A percentile compares a stretch with the other conserved stretches of the same genome.
phyloP scores from a whole-genome alignment of 92 coral and sea anemone species.

The Porites rus region DNA sequence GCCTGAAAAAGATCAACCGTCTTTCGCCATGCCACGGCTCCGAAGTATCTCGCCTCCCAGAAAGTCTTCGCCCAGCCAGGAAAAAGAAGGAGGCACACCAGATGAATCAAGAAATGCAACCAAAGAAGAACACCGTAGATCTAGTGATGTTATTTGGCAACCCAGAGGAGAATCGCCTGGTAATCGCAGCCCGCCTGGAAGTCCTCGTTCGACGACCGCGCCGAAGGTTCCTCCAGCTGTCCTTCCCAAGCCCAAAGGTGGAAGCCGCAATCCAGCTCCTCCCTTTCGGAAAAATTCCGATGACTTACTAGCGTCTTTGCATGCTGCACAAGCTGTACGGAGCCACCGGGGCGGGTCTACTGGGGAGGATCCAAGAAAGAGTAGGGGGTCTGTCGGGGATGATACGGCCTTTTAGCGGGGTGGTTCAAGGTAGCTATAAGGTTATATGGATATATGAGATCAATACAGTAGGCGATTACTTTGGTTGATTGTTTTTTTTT shows the following conservation, averaged over 20 bases:
- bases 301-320: slow-evolving; percentile 80
- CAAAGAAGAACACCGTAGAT: slow-evolving; percentile 39
- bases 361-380: slow-evolving; percentile 48
- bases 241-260: slow-evolving; percentile 81
- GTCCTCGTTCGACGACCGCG: slow-evolving; percentile 61
- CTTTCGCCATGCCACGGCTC: slow-evolving; percentile 60
- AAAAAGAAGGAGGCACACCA: slow-evolving; percentile 41
- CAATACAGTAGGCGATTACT: neutral
- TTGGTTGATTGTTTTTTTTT: neutral
- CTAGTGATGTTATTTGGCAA: slow-evolving; percentile 75
- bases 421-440: neutral
- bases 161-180: slow-evolving; percentile 55
- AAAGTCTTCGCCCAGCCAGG: slow-evolving; percentile 28
- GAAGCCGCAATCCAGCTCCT: slow-evolving; percentile 65
- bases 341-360: slow-evolving; percentile 65
- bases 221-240: slow-evolving; percentile 87
- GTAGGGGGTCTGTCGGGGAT: slow-evolving; percentile 67
- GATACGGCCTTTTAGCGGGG: slow-evolving; percentile 62
- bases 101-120: slow-evolving; percentile 10
- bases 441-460: neutral
- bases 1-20: slow-evolving; percentile 50
- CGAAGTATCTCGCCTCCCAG: slow-evolving; percentile 62
- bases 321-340: slow-evolving; percentile 88
- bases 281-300: slow-evolving; percentile 70
- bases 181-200: slow-evolving; percentile 56